phyloP scores from a whole-genome alignment of 2,888 invertebrate species.

The Idaea dimidiata region DNA sequence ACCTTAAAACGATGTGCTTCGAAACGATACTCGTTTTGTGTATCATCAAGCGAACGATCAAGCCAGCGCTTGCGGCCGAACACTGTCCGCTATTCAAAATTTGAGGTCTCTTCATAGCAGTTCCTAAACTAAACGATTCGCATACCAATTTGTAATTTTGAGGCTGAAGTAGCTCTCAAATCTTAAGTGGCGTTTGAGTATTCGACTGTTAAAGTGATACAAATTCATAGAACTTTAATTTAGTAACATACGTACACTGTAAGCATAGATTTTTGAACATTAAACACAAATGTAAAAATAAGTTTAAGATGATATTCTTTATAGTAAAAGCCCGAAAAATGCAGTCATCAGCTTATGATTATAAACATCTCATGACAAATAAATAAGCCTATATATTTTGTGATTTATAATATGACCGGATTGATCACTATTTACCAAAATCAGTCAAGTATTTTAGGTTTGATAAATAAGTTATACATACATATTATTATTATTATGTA shows the following conservation, averaged over 20 bases:
- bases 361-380: background rate
- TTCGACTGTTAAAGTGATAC: background rate
- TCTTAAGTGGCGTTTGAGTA: too few relatives aligned
- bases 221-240: background rate
- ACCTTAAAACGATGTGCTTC: slow-evolving; percentile 7
- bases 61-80: too few relatives aligned
- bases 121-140: too few relatives aligned
- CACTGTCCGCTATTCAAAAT: too few relatives aligned
- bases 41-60: background rate
- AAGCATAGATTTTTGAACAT: background rate
- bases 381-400: background rate
- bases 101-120: too few relatives aligned
- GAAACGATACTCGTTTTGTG: slow-evolving; percentile 15
- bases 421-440: background rate
- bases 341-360: background rate
- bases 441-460: background rate
- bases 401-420: background rate
- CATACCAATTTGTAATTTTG: too few relatives aligned
- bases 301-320: too few relatives aligned
- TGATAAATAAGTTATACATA: too few relatives aligned
- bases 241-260: background rate
- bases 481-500: too few relatives aligned
- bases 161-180: too few relatives aligned
- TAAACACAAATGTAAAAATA: background rate
- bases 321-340: too few relatives aligned